Base-by-base conservation (phyloP, 1,140 invertebrate genomes). In the Dufourea novaeangliae region DNA sequence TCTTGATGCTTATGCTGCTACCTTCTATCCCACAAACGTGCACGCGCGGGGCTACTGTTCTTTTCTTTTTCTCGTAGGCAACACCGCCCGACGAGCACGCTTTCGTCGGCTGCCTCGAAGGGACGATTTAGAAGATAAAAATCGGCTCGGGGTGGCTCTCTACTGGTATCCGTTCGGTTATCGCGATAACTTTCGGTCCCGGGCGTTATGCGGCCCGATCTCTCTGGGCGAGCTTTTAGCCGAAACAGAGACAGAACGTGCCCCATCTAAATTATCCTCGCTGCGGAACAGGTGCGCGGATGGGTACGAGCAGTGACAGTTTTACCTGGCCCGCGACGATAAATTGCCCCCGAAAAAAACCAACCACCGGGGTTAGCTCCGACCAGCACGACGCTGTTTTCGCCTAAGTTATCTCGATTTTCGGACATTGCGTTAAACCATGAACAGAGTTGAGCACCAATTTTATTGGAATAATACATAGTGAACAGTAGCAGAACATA, bases 111-210 rank as follows among this genome's bases (percentile, higher is more conserved):
- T 74, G 80, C 76, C 80, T 74, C 14, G 32, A 25, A 79, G 80
- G 76, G 69, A 63, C 76, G 70, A 75, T 79, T 82, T 79, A 64
- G 76, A 61, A 79, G 74, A 66, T 71, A 78, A 66, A 57, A 57
- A 72, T 64, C 69, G 44, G 54, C 37, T 52, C 46, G 34, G 20
- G 41, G 20, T 52, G 73, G 22, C 17, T 54, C 34, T 39, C 50
- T 37, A 44, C 20, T 29, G 70, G 56, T 46, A 67, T 77, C 79
- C 44, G 39, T 1, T 2, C n/a, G 7, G 71, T 61, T 73, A 82
- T 82, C 80, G 80, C 76, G 80, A 82, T 79, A 79, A 79, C 56
- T 69, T 46, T 68, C 62, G 44, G 50, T 74, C 22, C 20, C 41
- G 27, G n/a, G 44, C 17, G 34, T 46, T 41, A 57, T 50, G 25